Evolutionary conservation across 2,113 vertebrate species (phyloP).

Genomic region (Spheniscus mendiculus): DNA sequence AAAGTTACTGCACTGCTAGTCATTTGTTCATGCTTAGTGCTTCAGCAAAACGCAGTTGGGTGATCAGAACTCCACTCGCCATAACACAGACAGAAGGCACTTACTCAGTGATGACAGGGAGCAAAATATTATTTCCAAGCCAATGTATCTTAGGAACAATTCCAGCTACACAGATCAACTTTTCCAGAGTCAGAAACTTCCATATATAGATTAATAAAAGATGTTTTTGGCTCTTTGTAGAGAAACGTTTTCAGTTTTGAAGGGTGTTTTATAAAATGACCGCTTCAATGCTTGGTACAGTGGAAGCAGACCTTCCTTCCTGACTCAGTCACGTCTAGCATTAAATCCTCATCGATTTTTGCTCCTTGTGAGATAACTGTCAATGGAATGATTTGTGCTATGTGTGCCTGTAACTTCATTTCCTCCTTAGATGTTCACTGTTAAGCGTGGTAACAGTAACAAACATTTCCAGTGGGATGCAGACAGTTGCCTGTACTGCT

Average conservation of each 20-base stretch:
- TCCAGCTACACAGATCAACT: not conserved
- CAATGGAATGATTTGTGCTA: not conserved
- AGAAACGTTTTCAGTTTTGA: not conserved
- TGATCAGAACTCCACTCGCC: not conserved
- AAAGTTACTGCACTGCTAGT: not conserved
- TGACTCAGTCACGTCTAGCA: not conserved
- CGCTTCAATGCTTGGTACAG: not conserved
- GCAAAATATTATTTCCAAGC: not conserved
- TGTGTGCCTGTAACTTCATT: not conserved
- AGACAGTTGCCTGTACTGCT: not conserved
- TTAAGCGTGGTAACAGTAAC: accelerated
- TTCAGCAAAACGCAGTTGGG: not conserved
- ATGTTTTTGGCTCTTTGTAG: not conserved
- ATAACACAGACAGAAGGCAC: not conserved
- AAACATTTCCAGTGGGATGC: not conserved
- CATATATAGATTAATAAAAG: not conserved
- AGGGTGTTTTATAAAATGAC: not conserved
- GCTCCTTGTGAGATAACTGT: not conserved
- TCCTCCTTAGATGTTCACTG: not conserved
- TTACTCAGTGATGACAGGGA: not conserved
- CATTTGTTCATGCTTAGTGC: not conserved
- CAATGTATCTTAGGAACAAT: not conserved
- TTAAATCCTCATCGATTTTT: not conserved
- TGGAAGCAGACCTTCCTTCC: not conserved
- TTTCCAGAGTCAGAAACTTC: slow-evolving; percentile 32